phyloP scores from a whole-genome alignment of 2,797 vertebrate genomes.

The Craterocephalus amniculus region DNA sequence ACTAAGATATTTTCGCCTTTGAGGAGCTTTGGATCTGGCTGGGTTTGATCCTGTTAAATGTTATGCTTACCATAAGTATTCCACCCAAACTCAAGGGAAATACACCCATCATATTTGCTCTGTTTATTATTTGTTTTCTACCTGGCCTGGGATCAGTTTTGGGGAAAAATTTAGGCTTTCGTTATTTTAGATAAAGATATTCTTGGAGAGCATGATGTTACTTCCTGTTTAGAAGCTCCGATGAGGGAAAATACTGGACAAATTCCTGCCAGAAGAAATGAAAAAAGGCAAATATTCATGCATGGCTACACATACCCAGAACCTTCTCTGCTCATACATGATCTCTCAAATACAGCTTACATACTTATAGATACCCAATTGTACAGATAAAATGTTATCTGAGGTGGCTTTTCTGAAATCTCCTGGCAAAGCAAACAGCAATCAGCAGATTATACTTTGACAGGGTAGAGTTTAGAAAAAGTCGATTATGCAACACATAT shows the following conservation, averaged over 20 bases:
- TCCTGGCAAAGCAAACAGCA: not conserved
- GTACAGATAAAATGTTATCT: not conserved
- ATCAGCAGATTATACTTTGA: not conserved
- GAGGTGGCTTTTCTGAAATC: not conserved
- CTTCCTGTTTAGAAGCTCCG: not conserved
- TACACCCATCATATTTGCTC: not conserved
- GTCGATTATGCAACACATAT: not conserved
- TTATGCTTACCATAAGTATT: constrained; percentile 17
- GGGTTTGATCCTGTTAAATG: constrained; percentile 53
- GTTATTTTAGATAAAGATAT: not conserved
- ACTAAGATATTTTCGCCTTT: constrained; percentile 27
- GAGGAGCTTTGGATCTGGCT: constrained; percentile 35
- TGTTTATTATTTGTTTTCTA: not conserved
- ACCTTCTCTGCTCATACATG: not conserved
- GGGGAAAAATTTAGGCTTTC: not conserved
- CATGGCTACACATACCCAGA: not conserved
- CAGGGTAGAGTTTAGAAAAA: not conserved
- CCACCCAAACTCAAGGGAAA: constrained; percentile 1
- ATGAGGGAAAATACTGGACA: not conserved
- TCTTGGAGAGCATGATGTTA: not conserved
- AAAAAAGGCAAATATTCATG: not conserved
- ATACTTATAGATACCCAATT: not conserved
- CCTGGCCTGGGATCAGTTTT: not conserved
- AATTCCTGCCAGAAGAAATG: not conserved
- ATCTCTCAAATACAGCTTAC: not conserved